Evolutionary conservation across 2,113 vertebrate genomes (phyloP).

Genomic region (Gambusia holbrooki): DNA sequence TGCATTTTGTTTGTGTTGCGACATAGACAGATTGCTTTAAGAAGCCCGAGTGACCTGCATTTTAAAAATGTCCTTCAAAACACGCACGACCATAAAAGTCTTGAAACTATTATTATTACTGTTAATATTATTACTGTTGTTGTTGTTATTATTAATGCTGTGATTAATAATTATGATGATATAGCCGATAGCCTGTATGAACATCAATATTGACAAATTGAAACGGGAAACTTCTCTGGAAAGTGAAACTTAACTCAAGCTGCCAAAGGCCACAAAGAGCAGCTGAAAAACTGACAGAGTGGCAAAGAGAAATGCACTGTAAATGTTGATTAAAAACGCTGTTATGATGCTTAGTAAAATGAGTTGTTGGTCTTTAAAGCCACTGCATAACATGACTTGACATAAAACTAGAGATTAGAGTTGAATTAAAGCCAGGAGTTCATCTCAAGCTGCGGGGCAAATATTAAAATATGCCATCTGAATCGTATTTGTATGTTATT

Average conservation of each 20-base stretch:
- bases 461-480: no score
- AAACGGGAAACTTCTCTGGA: background rate
- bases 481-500: no score
- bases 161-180: background rate
- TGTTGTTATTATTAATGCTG: background rate
- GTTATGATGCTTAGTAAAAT: no score
- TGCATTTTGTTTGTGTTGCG: background rate
- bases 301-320: background rate
- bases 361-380: no score
- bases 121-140: background rate
- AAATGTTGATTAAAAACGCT: background rate
- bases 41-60: background rate
- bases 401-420: no score
- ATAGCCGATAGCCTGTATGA: no score
- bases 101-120: no score
- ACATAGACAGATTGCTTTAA: background rate
- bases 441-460: no score
- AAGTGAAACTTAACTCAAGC: conserved; percentile 11
- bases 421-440: no score
- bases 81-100: background rate
- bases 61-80: background rate
- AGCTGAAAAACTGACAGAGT: background rate
- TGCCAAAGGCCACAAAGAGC: background rate
- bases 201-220: background rate
- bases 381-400: no score